Conservation (phyloP, 1,140 invertebrate genomes). For the Dysdera silvatica region DNA sequence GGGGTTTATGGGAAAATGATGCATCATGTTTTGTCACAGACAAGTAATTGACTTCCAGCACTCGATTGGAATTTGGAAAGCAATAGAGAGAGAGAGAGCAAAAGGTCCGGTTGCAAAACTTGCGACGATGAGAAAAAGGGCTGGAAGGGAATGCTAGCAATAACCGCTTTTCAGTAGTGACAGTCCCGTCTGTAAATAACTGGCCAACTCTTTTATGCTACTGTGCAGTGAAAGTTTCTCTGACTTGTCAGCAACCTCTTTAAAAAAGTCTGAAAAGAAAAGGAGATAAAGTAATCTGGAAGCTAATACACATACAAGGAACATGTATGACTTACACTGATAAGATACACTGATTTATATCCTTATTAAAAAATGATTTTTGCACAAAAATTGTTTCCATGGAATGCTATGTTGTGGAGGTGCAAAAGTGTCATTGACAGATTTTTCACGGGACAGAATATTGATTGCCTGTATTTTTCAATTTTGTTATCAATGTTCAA, state of each 20-base stretch:
- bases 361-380: background rate
- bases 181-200: constrained; percentile 19
- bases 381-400: background rate
- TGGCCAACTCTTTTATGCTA: constrained; percentile 25
- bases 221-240: constrained; percentile 19
- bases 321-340: background rate
- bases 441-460: too few species aligned
- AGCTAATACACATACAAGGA: background rate
- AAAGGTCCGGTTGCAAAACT: too few species aligned
- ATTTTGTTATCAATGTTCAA: too few species aligned
- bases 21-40: too few species aligned
- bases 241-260: constrained; percentile 23
- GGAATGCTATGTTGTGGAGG: too few species aligned
- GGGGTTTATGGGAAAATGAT: too few species aligned
- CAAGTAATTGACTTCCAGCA: too few species aligned
- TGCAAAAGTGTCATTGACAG: too few species aligned
- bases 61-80: too few species aligned
- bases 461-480: too few species aligned
- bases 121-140: too few species aligned
- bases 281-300: background rate
- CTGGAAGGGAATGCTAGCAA: constrained; percentile 9
- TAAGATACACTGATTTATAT: background rate
- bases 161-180: constrained; percentile 13
- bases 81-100: too few species aligned
- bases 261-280: constrained; percentile 27